Evolutionary conservation across 2,113 vertebrate genomes (phyloP).

Genomic region (Mobula hypostoma): DNA sequence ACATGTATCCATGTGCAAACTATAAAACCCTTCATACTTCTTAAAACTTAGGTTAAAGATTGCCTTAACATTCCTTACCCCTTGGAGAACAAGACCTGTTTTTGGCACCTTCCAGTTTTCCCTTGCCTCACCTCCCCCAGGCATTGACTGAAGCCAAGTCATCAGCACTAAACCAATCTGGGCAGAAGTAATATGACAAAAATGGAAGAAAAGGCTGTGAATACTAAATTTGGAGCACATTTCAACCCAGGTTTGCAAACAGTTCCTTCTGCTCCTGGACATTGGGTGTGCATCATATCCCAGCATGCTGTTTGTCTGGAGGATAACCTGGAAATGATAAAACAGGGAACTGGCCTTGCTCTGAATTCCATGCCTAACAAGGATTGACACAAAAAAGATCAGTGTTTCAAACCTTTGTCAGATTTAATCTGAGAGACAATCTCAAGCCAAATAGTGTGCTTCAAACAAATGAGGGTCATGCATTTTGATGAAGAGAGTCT

Average conservation of each 20-base stretch:
- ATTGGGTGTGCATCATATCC: neutral
- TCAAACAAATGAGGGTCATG: neutral
- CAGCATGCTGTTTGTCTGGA: neutral
- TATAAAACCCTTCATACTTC: neutral
- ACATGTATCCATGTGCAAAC: neutral
- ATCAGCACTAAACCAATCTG: neutral
- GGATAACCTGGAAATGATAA: neutral
- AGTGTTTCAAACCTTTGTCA: neutral
- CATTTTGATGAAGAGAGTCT: neutral
- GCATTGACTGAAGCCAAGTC: neutral
- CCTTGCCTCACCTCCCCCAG: neutral
- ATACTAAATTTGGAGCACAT: neutral
- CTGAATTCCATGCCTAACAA: neutral
- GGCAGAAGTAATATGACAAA: neutral
- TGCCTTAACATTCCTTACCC: neutral
- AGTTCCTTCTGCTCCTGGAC: neutral
- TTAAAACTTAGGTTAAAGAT: neutral
- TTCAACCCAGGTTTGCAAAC: neutral
- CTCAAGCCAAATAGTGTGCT: neutral
- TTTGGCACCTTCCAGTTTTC: neutral
- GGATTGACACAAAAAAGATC: neutral
- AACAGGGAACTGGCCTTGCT: neutral
- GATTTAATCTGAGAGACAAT: neutral
- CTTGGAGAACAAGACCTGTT: neutral
- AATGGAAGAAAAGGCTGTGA: neutral